Evolutionary conservation across 2,113 vertebrate species (phyloP).

Genomic region (Ochotona curzoniae): DNA sequence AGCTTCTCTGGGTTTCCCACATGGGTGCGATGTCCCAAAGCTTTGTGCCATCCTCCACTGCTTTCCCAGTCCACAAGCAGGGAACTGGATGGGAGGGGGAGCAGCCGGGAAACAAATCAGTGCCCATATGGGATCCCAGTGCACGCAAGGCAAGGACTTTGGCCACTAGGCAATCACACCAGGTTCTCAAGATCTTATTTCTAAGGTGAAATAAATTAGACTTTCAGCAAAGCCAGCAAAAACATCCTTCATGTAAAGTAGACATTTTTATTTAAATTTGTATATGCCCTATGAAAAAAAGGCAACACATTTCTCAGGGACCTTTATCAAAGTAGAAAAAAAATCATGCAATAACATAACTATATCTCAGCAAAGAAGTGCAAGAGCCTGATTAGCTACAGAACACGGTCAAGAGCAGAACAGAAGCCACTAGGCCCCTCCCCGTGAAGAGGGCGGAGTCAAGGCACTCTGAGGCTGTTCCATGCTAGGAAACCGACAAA

Average conservation of each 20-base stretch:
- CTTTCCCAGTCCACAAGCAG: no score
- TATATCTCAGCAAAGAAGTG: not conserved
- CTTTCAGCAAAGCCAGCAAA: conserved; percentile 18
- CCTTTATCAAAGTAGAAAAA: not conserved
- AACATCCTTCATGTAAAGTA: conserved; percentile 13
- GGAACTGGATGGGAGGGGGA: no score
- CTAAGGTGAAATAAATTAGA: conserved; percentile 44
- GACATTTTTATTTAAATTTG: conserved; percentile 46
- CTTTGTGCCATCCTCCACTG: no score
- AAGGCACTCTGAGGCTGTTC: not conserved
- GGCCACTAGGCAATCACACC: no score
- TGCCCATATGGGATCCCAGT: no score
- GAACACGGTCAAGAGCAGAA: conserved; percentile 37
- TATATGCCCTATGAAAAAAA: not conserved
- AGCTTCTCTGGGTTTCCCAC: no score
- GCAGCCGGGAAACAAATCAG: no score
- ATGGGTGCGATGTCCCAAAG: no score
- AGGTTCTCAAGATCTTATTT: not conserved
- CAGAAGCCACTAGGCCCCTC: not conserved
- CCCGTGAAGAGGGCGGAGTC: not conserved
- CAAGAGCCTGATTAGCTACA: not conserved
- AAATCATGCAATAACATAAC: not conserved
- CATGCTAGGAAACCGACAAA: conserved; percentile 19
- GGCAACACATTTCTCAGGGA: not conserved
- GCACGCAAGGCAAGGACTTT: no score